Percentiles rank a stretch among this genome's conserved stretches.
These are phyloP conservation scores for Orchestia grillus DNA, from an alignment of 1,140 invertebrate species.

Conservation along the genomic window DNA sequence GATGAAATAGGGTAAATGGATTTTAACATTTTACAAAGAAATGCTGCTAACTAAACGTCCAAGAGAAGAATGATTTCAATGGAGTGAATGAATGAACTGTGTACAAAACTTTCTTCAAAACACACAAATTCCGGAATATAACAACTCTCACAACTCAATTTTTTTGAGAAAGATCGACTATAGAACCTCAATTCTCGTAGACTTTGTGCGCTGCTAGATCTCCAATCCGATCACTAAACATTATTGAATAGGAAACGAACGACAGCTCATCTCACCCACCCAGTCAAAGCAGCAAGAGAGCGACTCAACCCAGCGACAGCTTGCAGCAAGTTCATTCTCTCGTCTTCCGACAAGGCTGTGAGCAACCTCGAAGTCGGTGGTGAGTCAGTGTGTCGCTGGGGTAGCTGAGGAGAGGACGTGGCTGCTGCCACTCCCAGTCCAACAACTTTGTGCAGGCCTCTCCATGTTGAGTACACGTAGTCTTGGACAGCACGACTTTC, in stretches of 20 bases:
- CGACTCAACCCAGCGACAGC: slow-evolving; percentile 23
- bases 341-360: neutral
- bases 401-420: neutral
- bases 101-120: no score
- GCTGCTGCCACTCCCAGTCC: neutral
- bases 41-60: no score
- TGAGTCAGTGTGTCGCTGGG: neutral
- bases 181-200: neutral
- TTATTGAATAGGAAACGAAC: neutral
- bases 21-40: no score
- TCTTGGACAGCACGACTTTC: neutral
- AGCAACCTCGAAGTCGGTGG: neutral
- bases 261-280: no score
- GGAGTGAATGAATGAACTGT: no score
- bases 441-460: slow-evolving; percentile 14
- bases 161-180: neutral
- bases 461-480: neutral
- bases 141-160: neutral
- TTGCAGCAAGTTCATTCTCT: neutral
- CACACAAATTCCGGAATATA: neutral
- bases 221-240: neutral
- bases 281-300: neutral
- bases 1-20: no score
- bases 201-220: neutral
- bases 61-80: no score